A percentile compares a stretch with the other conserved stretches of the same genome.
Evolutionary conservation across 2,113 vertebrate species (phyloP).

Genomic region (Diphyllodes magnificus): DNA sequence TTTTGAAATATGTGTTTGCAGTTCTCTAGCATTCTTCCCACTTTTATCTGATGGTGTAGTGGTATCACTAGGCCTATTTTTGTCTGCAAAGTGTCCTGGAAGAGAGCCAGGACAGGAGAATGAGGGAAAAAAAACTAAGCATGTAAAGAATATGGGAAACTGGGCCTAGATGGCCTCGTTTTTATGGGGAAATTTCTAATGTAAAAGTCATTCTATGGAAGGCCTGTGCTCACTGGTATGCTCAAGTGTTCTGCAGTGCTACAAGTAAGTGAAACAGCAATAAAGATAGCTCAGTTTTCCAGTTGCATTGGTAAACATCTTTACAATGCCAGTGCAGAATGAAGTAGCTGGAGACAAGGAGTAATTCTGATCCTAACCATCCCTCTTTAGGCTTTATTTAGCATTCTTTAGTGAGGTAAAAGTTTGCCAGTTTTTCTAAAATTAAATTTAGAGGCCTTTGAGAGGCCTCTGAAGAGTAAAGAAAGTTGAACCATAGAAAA

Average conservation of each 20-base stretch:
- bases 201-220: not conserved
- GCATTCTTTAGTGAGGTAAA: not conserved
- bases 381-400: slow-evolving; percentile 3
- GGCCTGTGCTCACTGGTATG: not conserved
- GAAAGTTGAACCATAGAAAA: not conserved
- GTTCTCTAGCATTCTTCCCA: not conserved
- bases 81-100: not conserved
- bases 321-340: not conserved
- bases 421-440: not conserved
- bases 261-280: not conserved
- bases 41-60: not conserved
- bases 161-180: not conserved
- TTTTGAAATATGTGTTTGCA: not conserved
- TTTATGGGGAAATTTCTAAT: not conserved
- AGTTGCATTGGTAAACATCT: not conserved
- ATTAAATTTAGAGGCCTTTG: not conserved
- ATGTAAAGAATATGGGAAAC: not conserved
- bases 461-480: slow-evolving; percentile 8
- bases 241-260: not conserved
- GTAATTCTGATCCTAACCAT: not conserved
- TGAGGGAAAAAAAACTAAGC: not conserved
- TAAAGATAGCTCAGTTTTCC: not conserved
- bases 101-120: not conserved
- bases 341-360: not conserved
- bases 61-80: not conserved